These are phyloP conservation scores for Pandemis corylana DNA, from an alignment of 2,888 invertebrate species.

Conservation along the genomic window DNA sequence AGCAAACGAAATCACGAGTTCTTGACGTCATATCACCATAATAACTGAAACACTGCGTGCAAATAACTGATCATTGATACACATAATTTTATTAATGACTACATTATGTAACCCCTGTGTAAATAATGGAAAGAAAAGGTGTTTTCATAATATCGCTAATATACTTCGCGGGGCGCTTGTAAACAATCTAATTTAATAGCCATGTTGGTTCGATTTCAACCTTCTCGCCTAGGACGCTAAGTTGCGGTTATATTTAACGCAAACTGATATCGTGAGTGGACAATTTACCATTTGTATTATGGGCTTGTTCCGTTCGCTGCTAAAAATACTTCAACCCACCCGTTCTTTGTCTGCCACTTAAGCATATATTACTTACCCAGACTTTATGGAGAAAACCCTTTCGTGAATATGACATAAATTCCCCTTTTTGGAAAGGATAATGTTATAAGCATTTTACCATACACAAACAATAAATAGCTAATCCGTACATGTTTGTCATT, in stretches of 20 bases:
- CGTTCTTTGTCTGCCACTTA: conserved; percentile 30
- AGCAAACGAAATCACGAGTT: conserved; percentile 39
- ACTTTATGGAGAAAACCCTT: conserved; percentile 2
- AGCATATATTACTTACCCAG: conserved; percentile 16
- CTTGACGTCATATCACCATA: conserved; percentile 35
- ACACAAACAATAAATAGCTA: not conserved
- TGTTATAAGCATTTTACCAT: not conserved
- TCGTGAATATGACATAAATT: conserved; percentile 30
- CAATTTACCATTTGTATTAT: conserved; percentile 22
- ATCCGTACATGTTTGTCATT: not conserved
- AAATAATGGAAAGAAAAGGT: conserved; percentile 30
- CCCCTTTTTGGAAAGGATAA: conserved; percentile 5
- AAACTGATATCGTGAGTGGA: conserved; percentile 28
- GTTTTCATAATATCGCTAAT: conserved; percentile 17
- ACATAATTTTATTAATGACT: conserved; percentile 22
- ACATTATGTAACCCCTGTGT: conserved; percentile 12
- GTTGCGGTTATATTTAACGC: not conserved
- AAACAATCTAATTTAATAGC: conserved; percentile 19
- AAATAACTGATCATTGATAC: conserved; percentile 15
- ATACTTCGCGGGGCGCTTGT: conserved; percentile 4
- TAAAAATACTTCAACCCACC: conserved; percentile 31
- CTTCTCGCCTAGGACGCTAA: not conserved
- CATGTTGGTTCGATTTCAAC: not conserved
- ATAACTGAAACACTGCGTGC: conserved; percentile 14
- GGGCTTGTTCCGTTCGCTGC: conserved; percentile 27